Evolutionary conservation across 2,888 invertebrate species (phyloP).

Genomic region (Cenopis cana): DNA sequence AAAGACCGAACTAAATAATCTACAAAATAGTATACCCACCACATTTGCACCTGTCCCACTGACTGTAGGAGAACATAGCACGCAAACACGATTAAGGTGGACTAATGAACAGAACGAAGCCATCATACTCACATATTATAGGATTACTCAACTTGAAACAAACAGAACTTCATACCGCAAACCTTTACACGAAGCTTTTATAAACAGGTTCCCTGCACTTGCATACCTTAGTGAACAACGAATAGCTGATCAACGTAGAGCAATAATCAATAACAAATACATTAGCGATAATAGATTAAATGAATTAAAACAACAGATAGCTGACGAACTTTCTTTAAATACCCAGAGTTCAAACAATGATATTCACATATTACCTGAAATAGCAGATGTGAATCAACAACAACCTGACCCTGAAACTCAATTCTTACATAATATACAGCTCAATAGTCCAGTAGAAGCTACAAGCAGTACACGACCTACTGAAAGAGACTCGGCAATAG

Average conservation of each 20-base stretch:
- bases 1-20: constrained; percentile 15
- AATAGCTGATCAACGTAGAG: too few relatives aligned
- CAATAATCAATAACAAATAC: constrained; percentile 40
- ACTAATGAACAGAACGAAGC: constrained; percentile 40
- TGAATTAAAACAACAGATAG: constrained; percentile 21
- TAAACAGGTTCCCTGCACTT: too few relatives aligned
- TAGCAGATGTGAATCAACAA: not conserved
- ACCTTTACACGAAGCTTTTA: constrained; percentile 36
- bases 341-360: not conserved
- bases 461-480: not conserved
- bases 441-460: not conserved
- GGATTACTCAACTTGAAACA: constrained; percentile 39
- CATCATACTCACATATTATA: constrained; percentile 39
- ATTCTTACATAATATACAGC: not conserved
- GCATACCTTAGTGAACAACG: too few relatives aligned
- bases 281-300: constrained; percentile 20
- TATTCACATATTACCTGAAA: not conserved
- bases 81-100: constrained; percentile 37
- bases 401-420: not conserved
- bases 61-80: not conserved
- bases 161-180: too few relatives aligned
- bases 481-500: constrained; percentile 24
- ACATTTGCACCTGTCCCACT: not conserved
- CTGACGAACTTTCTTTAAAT: constrained; percentile 3
- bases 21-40: not conserved